These are phyloP conservation scores for Acleris laterana DNA, from an alignment of 2,888 invertebrate genomes.

Conservation along the genomic window DNA sequence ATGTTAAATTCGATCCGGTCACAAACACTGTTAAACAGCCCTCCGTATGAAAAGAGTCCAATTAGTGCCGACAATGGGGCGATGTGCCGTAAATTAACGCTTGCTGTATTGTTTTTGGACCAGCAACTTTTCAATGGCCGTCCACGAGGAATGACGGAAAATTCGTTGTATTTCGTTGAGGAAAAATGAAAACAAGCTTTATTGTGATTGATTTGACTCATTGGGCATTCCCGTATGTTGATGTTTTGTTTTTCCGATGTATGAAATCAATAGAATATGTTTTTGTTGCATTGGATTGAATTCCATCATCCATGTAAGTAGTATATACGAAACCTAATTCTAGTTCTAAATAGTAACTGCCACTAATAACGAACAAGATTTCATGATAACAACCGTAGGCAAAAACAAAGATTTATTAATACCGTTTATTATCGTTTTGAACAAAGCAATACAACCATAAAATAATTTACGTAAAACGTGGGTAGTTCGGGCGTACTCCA, in stretches of 20 bases:
- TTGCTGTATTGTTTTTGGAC: conserved; percentile 40
- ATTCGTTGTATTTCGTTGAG: conserved; percentile 7
- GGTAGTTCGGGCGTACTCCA: conserved; percentile 6
- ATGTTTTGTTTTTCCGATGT: background rate
- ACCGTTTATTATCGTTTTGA: background rate
- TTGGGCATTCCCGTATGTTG: background rate
- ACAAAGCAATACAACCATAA: background rate
- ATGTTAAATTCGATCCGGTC: conserved; percentile 16
- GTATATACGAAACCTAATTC: too few relatives aligned
- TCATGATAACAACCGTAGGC: too few relatives aligned
- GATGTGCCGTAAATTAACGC: conserved; percentile 43
- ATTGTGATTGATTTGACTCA: conserved; percentile 20
- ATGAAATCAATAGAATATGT: too few relatives aligned
- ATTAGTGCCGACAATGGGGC: conserved; percentile 49
- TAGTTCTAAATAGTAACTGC: too few relatives aligned
- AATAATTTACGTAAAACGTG: background rate
- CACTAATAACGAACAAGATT: too few relatives aligned
- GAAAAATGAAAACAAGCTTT: conserved; percentile 7
- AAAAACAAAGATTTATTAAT: too few relatives aligned
- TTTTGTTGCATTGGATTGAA: too few relatives aligned
- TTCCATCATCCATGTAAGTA: too few relatives aligned
- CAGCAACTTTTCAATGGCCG: conserved; percentile 44
- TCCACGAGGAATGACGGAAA: conserved; percentile 38
- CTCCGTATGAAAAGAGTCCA: conserved; percentile 44
- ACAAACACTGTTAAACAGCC: conserved; percentile 27